A percentile compares a stretch with the other conserved stretches of the same genome.
These are phyloP conservation scores for Piaya cayana DNA, from an alignment of 2,113 vertebrate genomes.

Conservation along the genomic window DNA sequence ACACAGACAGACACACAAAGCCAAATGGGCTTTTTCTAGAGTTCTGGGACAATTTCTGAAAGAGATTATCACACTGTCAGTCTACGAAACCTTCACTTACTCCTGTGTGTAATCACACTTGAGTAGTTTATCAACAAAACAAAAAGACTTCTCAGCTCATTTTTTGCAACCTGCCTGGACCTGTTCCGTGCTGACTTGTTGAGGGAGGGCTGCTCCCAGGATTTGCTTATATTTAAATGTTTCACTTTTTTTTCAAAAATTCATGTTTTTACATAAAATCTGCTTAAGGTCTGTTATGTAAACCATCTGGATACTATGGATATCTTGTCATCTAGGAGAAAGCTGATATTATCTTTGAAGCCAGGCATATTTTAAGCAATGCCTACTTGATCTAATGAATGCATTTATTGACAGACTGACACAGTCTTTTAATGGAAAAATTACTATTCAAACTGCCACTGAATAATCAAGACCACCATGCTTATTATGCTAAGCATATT, in stretches of 20 bases:
- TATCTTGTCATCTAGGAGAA: neutral
- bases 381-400: neutral
- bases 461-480: conserved; percentile 11
- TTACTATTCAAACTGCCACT: conserved; percentile 3
- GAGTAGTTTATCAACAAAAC: neutral
- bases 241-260: neutral
- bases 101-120: accelerated
- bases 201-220: neutral
- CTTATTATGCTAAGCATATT: conserved; percentile 15
- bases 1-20: neutral
- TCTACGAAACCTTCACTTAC: neutral
- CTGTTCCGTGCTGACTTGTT: neutral
- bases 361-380: neutral
- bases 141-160: neutral
- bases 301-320: neutral
- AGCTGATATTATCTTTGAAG: neutral
- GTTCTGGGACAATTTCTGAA: neutral
- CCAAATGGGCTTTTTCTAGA: neutral
- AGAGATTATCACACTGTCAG: neutral
- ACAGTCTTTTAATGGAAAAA: conserved; percentile 8
- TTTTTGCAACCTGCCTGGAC: neutral
- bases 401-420: neutral
- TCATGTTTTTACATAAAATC: neutral
- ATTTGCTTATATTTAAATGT: neutral
- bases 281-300: neutral